Base-by-base conservation (phyloP, 2,113 vertebrate genomes). In the Cranoglanis bouderius region DNA sequence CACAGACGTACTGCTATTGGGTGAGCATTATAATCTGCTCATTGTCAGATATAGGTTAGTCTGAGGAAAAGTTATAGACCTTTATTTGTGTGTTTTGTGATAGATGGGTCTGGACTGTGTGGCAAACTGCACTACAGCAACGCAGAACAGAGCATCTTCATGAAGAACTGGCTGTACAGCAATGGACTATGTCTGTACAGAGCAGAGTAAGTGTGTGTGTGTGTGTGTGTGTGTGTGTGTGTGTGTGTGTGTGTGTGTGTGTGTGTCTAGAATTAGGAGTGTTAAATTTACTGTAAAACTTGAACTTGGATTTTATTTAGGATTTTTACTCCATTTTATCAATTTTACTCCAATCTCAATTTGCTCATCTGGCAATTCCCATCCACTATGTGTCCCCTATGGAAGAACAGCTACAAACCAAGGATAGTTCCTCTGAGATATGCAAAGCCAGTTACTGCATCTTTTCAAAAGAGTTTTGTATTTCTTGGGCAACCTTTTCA, bases 71-170 rank as follows among this genome's bases (percentile, higher is more conserved):
- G 7, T 0, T 59, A 49, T 4, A 55, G 35, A 0, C 35, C 7
- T 77, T n/a, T 1, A 38, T 67, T 65, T 61, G 0, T 93, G 72
- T 92, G 35, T 80, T 16, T 72, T 72, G 92, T 91, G 19, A 88
- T 83, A 99, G 98, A 26, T n/a, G 92, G 40, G 92, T 91, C 0
- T 98, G 97, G 98, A 91, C 61, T 0, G 55, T 91, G 81, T 99
- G 98, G 98, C 94, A 92, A 75, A 80, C 29, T 10, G 94, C 8
- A 24, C 82, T 94, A 59, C 92, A 90, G 89, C 93, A 92, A 82
- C 92, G 78, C 18, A 84, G 0, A 9, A 0, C 72, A 51, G 43
- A 89, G 38, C 85, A 0, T 12, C 35, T 90, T 63, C 95, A 96
- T 88, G 94, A 95, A 6, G 87, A 92, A 14, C 86, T 92, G 81